A percentile compares a stretch with the other conserved stretches of the same genome.
phyloP scores from a whole-genome alignment of 2,113 vertebrate genomes.

The Hystrix brachyura region DNA sequence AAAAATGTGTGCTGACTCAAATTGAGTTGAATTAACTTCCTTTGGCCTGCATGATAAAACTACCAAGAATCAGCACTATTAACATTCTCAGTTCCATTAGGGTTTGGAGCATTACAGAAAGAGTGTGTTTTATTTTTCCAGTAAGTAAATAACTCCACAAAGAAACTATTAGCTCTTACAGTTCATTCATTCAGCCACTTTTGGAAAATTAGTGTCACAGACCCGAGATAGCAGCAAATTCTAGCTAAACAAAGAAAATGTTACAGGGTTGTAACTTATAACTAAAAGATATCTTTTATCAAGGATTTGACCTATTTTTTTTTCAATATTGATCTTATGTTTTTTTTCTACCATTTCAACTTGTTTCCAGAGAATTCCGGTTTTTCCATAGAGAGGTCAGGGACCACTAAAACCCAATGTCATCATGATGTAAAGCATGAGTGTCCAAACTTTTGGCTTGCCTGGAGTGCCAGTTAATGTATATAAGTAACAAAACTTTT shows the following conservation, averaged over 20 bases:
- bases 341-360: slow-evolving; percentile 24
- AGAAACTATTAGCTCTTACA: background rate
- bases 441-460: background rate
- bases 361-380: slow-evolving; percentile 42
- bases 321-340: background rate
- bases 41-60: slow-evolving; percentile 35
- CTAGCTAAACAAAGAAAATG: background rate
- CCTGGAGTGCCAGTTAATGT: background rate
- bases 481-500: background rate
- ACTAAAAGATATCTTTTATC: background rate
- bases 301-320: background rate
- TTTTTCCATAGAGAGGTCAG: background rate
- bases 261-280: background rate
- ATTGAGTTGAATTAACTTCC: slow-evolving; percentile 7
- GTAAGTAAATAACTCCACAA: slow-evolving; percentile 11
- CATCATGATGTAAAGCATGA: background rate
- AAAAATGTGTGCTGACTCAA: background rate
- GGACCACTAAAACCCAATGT: background rate
- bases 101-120: slow-evolving; percentile 5
- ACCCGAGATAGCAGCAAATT: background rate
- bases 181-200: slow-evolving; percentile 15
- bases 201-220: slow-evolving; percentile 30
- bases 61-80: background rate
- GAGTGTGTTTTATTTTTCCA: slow-evolving; percentile 27
- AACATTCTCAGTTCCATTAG: slow-evolving; percentile 21